A percentile compares a stretch with the other conserved stretches of the same genome.
Evolutionary conservation across 92 coral and sea anemone genomes (phyloP).

Genomic region (Palythoa grandis): DNA sequence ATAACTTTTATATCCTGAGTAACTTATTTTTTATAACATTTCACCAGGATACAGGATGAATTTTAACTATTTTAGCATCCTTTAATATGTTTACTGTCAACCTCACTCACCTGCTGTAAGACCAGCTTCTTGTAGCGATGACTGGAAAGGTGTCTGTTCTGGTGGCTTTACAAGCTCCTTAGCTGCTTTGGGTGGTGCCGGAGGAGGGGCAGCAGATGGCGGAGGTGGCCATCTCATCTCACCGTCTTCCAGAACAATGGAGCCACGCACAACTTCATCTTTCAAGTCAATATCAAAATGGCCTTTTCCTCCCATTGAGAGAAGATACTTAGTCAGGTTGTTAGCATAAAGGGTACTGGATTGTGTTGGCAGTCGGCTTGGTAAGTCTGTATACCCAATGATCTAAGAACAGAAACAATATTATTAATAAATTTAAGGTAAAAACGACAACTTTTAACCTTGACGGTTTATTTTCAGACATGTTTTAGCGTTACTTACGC

Average conservation of each 20-base stretch:
- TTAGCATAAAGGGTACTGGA: constrained; percentile 96
- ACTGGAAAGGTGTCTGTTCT: constrained; percentile 78
- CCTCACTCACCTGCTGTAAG: constrained; percentile 77
- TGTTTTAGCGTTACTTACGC: too few relatives aligned
- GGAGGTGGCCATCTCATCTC: constrained; percentile 99
- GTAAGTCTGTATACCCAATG: constrained; percentile 97
- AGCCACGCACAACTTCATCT: constrained; percentile 97
- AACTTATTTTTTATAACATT: too few relatives aligned
- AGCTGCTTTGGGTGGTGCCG: constrained; percentile 70
- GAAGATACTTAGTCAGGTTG: constrained; percentile 92
- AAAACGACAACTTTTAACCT: too few relatives aligned
- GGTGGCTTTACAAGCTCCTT: constrained; percentile 83
- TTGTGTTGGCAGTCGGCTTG: constrained; percentile 96
- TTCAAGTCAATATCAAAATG: constrained; percentile 88
- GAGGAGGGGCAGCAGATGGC: constrained; percentile 72
- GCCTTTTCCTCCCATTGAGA: constrained; percentile 94
- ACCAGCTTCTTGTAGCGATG: constrained; percentile 88
- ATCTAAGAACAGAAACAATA: constrained; percentile 57
- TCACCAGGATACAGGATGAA: too few relatives aligned
- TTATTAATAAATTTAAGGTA: too few relatives aligned
- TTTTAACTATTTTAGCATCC: too few relatives aligned
- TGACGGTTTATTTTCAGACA: too few relatives aligned
- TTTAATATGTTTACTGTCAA: too few relatives aligned
- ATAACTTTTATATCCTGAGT: too few relatives aligned
- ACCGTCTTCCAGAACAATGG: constrained; percentile 92